Conservation (phyloP, 1,140 invertebrate genomes). For the Formica selysi region DNA sequence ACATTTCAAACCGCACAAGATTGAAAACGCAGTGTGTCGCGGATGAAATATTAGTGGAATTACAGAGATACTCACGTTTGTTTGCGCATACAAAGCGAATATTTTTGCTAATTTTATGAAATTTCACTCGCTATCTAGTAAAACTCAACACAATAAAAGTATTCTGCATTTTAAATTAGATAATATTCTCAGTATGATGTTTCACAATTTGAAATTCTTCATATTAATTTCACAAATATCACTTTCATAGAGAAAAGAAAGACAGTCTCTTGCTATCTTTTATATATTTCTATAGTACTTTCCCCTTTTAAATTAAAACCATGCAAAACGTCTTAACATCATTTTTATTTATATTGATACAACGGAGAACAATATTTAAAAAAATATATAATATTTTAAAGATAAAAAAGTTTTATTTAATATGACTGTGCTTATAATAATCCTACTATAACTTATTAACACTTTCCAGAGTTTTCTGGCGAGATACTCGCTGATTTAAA, state of each 20-base stretch:
- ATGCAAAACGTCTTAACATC: neutral
- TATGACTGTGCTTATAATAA: neutral
- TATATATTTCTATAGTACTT: neutral
- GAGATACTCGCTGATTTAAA: neutral
- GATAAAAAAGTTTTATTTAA: neutral
- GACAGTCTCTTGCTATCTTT: too few species aligned
- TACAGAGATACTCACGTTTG: neutral
- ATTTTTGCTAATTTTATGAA: slow-evolving; percentile 2
- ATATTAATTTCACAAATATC: neutral
- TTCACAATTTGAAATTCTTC: neutral
- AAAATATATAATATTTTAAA: neutral
- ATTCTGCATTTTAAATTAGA: neutral
- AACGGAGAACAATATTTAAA: neutral
- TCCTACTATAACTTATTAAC: neutral
- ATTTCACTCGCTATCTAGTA: neutral
- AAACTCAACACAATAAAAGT: neutral
- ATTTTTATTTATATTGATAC: neutral
- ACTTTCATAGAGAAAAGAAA: neutral
- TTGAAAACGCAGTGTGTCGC: neutral
- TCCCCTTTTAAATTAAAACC: neutral
- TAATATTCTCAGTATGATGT: neutral
- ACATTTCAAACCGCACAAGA: slow-evolving; percentile 6
- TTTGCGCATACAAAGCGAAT: slow-evolving; percentile 30
- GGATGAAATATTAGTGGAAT: slow-evolving; percentile 29
- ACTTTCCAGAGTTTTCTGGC: neutral